A percentile compares a stretch with the other conserved stretches of the same genome.
Evolutionary conservation across 2,888 invertebrate species (phyloP).

Genomic region (Leptodirus hochenwartii): DNA sequence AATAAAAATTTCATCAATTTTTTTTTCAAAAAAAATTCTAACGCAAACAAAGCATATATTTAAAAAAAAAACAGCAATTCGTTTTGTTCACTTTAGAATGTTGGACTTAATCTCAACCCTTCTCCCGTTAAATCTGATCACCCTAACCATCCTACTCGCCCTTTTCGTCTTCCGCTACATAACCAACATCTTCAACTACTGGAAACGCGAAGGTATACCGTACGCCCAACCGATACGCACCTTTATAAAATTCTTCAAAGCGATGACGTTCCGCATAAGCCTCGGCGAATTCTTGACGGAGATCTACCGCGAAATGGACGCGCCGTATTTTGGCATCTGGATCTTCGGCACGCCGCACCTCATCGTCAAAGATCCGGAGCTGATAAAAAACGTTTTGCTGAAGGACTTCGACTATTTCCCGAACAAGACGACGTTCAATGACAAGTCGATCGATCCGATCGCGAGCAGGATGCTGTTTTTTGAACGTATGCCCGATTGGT

Average conservation of each 20-base stretch:
- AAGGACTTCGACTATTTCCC: slow-evolving; percentile 30
- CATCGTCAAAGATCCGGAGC: slow-evolving; percentile 27
- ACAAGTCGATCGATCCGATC: slow-evolving; percentile 26
- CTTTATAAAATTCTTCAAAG: slow-evolving; percentile 23
- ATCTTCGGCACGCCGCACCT: slow-evolving; percentile 30
- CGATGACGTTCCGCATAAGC: slow-evolving; percentile 26
- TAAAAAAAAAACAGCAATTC: too few species aligned
- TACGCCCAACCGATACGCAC: too few species aligned
- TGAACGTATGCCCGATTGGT: slow-evolving; percentile 33
- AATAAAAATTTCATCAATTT: too few species aligned
- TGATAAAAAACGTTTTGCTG: slow-evolving; percentile 29
- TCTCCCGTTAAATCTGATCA: too few species aligned
- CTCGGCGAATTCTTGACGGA: slow-evolving; percentile 20
- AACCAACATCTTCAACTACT: slow-evolving; percentile 24
- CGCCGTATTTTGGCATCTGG: slow-evolving; percentile 29
- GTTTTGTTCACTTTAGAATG: too few species aligned
- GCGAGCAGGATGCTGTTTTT: slow-evolving; percentile 26
- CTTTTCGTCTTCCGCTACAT: slow-evolving; percentile 19
- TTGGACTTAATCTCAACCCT: too few species aligned
- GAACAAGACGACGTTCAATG: slow-evolving; percentile 27
- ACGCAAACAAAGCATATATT: too few species aligned
- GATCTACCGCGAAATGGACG: slow-evolving; percentile 17
- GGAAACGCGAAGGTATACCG: slow-evolving; percentile 25
- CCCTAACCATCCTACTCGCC: too few species aligned
- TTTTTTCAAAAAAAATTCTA: too few species aligned